A percentile compares a stretch with the other conserved stretches of the same genome.
These are phyloP conservation scores for Cryptoblepharus egeriae DNA, from an alignment of 2,797 vertebrate species.

Conservation along the genomic window DNA sequence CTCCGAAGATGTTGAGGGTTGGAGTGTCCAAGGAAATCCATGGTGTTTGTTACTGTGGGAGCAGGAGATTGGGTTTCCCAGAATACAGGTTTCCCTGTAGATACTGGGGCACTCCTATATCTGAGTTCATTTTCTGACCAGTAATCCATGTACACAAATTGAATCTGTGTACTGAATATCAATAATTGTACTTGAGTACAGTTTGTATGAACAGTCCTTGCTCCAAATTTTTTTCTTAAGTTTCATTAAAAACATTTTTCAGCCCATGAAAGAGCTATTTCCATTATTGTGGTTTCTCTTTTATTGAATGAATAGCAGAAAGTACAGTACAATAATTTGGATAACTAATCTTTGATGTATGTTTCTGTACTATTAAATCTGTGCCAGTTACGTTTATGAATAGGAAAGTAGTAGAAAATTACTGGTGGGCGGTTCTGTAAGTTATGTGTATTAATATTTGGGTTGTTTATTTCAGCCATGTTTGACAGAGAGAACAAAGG, in stretches of 20 bases:
- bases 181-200: too few relatives aligned
- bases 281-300: neutral
- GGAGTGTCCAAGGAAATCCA: too few relatives aligned
- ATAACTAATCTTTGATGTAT: neutral
- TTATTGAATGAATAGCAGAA: neutral
- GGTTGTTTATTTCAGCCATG: slow-evolving; percentile 86
- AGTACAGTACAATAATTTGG: neutral
- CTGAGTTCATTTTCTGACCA: too few relatives aligned
- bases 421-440: neutral
- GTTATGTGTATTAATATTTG: neutral
- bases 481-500: slow-evolving; percentile 98
- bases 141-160: too few relatives aligned
- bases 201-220: too few relatives aligned
- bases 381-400: neutral
- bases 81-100: too few relatives aligned
- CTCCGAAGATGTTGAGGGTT: too few relatives aligned
- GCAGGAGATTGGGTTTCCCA: too few relatives aligned
- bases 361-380: neutral
- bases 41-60: too few relatives aligned
- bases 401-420: neutral
- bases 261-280: neutral
- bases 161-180: too few relatives aligned
- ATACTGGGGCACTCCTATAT: too few relatives aligned
- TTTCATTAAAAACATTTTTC: neutral
- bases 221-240: neutral